Evolutionary conservation across 2,797 vertebrate genomes (phyloP), one percentile per base, ranked within the genome.

Genomic region (Sebastes oblongus): DNA sequence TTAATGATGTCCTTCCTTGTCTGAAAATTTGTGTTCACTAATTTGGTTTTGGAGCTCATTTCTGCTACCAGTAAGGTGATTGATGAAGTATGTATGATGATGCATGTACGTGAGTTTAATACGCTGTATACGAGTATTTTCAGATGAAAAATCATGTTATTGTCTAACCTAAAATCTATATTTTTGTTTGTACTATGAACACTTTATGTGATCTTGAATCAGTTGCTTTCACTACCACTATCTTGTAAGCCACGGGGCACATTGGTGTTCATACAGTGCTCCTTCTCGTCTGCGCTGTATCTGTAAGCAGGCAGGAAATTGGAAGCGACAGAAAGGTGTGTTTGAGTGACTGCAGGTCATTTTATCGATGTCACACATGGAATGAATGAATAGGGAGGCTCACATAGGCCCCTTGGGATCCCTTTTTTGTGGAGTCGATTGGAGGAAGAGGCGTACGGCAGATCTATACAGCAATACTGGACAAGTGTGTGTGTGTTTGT

Each of bases 261-360:
- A 16, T 2, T 16, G 34, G 16, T 67, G 29, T 72, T 50, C 5
- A 29, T 34, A 59, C 22, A 30, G 69, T 25, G 6, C 64, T 52
- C 25, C 25, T 52, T 29, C 36, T 54, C 24, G 8, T 83, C 79
- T 85, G 84, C 7, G 13, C 61, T 64, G 34, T 71, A 59, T 85
- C 69, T 20, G 77, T 22, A 25, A 20, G 61, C 69, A 52, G 75
- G 30, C 81, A 84, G 85, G 86, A 90, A 76, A 91, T 86, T 90
- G 73, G 81, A 81, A 61, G 85, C 6, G 87, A 90, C 80, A 74
- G 79, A 64, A 76, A 67, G 78, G 71, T 80, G 80, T 56, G 61
- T 91, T 84, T 84, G 86, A 88, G 79, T 39, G 71, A 36, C n/a
- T 65, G 76, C 86, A 75, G 87, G 80, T 87, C 80, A 74, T 88